Evolutionary conservation across 2,888 invertebrate species (phyloP).

Genomic region (Cyclophora punctaria): DNA sequence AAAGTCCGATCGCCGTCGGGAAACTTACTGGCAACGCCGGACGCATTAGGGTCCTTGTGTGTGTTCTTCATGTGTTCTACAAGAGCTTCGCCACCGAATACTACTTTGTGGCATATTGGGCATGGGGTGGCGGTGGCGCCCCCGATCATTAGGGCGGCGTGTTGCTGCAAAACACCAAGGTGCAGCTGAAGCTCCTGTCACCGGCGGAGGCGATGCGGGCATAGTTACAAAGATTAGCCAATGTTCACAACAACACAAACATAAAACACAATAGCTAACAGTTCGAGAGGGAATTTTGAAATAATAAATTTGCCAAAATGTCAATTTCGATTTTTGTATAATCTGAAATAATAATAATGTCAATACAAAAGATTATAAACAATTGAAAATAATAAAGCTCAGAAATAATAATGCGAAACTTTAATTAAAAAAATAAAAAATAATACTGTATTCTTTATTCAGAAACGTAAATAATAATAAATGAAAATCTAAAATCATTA

Average conservation of each 20-base stretch:
- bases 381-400: slow-evolving; percentile 3
- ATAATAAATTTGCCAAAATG: slow-evolving; percentile 33
- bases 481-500: background rate
- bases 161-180: slow-evolving; percentile 96
- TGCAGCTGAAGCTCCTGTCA: slow-evolving; percentile 90
- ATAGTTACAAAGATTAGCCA: slow-evolving; percentile 65
- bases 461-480: background rate
- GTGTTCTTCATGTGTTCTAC: slow-evolving; percentile 98
- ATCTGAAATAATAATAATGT: slow-evolving; percentile 10
- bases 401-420: slow-evolving; percentile 4
- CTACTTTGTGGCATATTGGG: slow-evolving; percentile 95
- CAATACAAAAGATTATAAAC: background rate
- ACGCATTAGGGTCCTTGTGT: slow-evolving; percentile 93
- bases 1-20: slow-evolving; percentile 20
- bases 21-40: slow-evolving; percentile 91
- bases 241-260: slow-evolving; percentile 42
- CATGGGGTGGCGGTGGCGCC: slow-evolving; percentile 94
- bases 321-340: slow-evolving; percentile 40
- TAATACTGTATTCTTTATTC: too few relatives aligned
- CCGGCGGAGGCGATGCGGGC: slow-evolving; percentile 66
- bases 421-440: slow-evolving; percentile 2
- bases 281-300: slow-evolving; percentile 48
- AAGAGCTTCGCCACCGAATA: slow-evolving; percentile 92
- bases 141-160: slow-evolving; percentile 92
- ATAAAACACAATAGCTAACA: slow-evolving; percentile 23